These are phyloP conservation scores for Charanyca ferruginea DNA, from an alignment of 2,888 invertebrate genomes.

Conservation along the genomic window DNA sequence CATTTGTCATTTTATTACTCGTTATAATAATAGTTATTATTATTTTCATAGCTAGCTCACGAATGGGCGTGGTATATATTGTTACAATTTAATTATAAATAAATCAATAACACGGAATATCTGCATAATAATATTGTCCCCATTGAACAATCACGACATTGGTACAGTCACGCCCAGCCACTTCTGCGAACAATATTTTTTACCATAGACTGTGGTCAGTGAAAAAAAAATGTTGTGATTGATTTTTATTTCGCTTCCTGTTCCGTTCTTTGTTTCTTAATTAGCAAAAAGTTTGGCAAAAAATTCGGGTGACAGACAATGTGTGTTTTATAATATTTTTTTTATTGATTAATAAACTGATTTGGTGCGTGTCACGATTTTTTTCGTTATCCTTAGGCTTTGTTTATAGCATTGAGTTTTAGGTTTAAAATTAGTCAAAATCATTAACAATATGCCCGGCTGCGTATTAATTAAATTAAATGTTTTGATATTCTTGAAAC, in stretches of 20 bases:
- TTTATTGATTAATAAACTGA: slow-evolving; percentile 15
- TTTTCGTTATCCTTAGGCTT: slow-evolving; percentile 18
- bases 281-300: slow-evolving; percentile 25
- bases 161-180: slow-evolving; percentile 47
- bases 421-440: background rate
- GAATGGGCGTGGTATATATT: slow-evolving; percentile 56
- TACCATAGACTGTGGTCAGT: background rate
- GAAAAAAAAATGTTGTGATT: slow-evolving; percentile 19
- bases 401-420: background rate
- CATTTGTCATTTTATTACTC: slow-evolving; percentile 56
- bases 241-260: slow-evolving; percentile 47
- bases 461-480: no score
- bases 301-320: slow-evolving; percentile 41
- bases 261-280: slow-evolving; percentile 36
- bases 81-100: slow-evolving; percentile 52
- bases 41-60: slow-evolving; percentile 42
- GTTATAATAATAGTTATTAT: slow-evolving; percentile 22
- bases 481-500: no score
- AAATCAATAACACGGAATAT: slow-evolving; percentile 51
- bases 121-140: slow-evolving; percentile 50
- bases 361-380: slow-evolving; percentile 31
- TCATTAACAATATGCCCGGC: no score
- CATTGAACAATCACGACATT: slow-evolving; percentile 48
- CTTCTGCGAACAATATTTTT: background rate
- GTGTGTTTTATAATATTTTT: slow-evolving; percentile 2